Percentiles rank a stretch among this genome's conserved stretches.
Evolutionary conservation across 2,797 vertebrate species (phyloP).

Genomic region (Gephyroberyx darwinii): DNA sequence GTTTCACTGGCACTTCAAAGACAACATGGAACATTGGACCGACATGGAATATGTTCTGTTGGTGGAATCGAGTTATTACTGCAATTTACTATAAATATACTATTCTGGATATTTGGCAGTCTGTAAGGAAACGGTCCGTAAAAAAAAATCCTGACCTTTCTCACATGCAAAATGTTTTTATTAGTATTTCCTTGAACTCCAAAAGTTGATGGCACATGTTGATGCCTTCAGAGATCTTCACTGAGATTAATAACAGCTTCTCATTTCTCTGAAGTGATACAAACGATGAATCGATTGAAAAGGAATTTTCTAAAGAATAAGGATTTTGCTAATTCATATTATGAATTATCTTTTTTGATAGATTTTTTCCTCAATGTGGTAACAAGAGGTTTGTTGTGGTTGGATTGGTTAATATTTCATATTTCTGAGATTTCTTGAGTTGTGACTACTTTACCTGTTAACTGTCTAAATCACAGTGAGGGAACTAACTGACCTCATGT

Average conservation of each 20-base stretch:
- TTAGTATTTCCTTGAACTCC: slow-evolving; percentile 41
- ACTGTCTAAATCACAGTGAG: no score
- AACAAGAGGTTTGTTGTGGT: no score
- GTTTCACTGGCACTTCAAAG: slow-evolving; percentile 60
- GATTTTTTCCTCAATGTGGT: neutral
- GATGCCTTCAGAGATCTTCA: neutral
- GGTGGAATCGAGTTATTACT: slow-evolving; percentile 62
- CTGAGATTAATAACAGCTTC: neutral
- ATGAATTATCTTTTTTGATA: neutral
- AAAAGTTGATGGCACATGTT: slow-evolving; percentile 30
- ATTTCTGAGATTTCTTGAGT: no score
- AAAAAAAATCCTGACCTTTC: slow-evolving; percentile 53
- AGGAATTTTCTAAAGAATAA: no score
- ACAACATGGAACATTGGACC: slow-evolving; percentile 47
- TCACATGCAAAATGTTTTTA: slow-evolving; percentile 29
- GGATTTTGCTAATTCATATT: no score
- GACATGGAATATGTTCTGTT: slow-evolving; percentile 57
- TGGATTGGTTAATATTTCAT: no score
- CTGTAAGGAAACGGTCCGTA: slow-evolving; percentile 62
- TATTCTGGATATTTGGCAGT: slow-evolving; percentile 53
- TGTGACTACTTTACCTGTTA: no score
- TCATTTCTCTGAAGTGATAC: no score
- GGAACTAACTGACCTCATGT: no score
- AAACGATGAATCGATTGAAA: no score
- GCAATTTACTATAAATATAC: slow-evolving; percentile 68